phyloP scores from a whole-genome alignment of 2,797 vertebrate genomes.

The Siniperca obscura region DNA sequence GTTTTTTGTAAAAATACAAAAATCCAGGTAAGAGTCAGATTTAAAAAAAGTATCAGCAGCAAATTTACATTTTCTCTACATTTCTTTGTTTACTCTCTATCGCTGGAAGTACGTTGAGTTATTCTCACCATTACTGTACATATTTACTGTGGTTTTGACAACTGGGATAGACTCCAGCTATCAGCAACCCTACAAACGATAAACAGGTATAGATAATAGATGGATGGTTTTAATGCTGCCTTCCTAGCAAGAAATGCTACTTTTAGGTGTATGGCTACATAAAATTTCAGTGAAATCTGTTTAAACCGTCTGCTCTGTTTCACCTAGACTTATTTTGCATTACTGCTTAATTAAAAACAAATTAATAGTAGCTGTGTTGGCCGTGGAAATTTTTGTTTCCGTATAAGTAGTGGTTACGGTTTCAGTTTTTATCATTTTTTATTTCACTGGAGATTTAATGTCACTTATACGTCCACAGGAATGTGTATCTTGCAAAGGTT shows the following conservation, averaged over 20 bases:
- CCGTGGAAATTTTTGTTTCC: not conserved
- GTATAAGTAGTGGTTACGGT: not conserved
- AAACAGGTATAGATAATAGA: too few relatives aligned
- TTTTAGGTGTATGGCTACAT: not conserved
- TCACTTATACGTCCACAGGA: not conserved
- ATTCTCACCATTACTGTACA: not conserved
- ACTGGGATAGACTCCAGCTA: not conserved
- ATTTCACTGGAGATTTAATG: not conserved
- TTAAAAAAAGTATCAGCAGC: not conserved
- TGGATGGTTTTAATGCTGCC: not conserved
- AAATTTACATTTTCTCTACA: not conserved
- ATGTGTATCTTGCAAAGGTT: not conserved
- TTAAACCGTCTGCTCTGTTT: not conserved
- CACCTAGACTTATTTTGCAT: not conserved
- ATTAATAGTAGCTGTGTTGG: not conserved
- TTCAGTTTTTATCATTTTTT: not conserved
- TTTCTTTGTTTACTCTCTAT: not conserved
- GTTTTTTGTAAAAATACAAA: not conserved
- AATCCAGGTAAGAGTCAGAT: not conserved
- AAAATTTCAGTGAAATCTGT: not conserved
- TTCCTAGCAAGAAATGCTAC: not conserved
- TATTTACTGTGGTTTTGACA: not conserved
- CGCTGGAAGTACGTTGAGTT: not conserved
- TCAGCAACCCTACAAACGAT: not conserved
- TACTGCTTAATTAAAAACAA: not conserved